Percentiles rank a stretch among this genome's conserved stretches.
Conservation (phyloP, 2,113 vertebrate genomes). For the Ophthalmolycus amberensis region DNA sequence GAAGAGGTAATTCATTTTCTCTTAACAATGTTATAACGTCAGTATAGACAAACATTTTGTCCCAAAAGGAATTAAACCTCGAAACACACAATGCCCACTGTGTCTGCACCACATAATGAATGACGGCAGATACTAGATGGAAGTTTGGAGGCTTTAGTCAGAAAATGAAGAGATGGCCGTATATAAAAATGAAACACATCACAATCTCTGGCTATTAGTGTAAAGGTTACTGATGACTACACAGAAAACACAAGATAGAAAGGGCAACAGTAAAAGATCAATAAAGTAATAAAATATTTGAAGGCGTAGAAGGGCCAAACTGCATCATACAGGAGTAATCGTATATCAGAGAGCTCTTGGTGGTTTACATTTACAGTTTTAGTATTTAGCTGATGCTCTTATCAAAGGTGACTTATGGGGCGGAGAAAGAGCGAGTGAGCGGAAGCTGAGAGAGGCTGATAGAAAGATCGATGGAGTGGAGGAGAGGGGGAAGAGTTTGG, state of each 20-base stretch:
- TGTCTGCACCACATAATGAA: not conserved
- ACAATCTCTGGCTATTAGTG: not conserved
- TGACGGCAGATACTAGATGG: not conserved
- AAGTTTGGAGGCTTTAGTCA: not conserved
- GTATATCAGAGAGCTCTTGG: conserved; percentile 1
- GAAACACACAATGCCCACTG: not conserved
- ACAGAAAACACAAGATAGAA: conserved; percentile 7
- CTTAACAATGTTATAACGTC: not conserved
- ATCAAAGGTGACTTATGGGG: conserved; percentile 21
- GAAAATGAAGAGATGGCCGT: not conserved
- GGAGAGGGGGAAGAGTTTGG: not conserved
- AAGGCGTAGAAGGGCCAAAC: conserved; percentile 3
- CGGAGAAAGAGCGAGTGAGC: conserved; percentile 22
- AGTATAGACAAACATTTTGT: not conserved
- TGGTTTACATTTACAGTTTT: conserved; percentile 39
- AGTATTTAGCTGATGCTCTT: conserved; percentile 34
- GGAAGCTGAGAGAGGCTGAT: conserved; percentile 21
- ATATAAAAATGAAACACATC: not conserved
- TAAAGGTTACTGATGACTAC: conserved; percentile 4
- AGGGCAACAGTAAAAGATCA: conserved; percentile 32
- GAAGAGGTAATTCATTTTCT: not conserved
- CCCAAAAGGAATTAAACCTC: not conserved
- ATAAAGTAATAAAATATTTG: conserved; percentile 20
- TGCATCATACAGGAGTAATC: conserved; percentile 10
- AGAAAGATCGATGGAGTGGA: conserved; percentile 22